Evolutionary conservation across 2,888 invertebrate species (phyloP), one percentile per base, ranked within the genome.

Genomic region (Cyrtodaria siliqua): DNA sequence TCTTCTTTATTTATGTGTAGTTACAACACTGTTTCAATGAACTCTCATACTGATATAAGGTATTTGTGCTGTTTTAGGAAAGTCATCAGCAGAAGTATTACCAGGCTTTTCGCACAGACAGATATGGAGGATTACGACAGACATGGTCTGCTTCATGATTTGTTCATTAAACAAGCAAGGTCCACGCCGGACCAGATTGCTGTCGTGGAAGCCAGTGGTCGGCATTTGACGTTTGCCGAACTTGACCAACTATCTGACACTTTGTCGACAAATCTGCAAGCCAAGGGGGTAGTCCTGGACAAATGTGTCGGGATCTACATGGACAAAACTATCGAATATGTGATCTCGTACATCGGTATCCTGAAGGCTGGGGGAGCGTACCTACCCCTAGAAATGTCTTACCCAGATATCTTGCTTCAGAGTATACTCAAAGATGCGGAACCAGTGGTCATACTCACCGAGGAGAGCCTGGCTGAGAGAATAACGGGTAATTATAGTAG

Each of bases 311-410:
- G 91, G 29, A 93, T 93, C 53, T 93, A 90, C 80, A 89, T 93
- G 89, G 90, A 92, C 61, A 91, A 91, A 78, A 86, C 88, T 55
- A 79, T 92, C 12, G 91, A 92, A 67, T 93, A 90, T 76, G 87
- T 89, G 23, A 74, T 93, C 20, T 69, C 92, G 3, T 93, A 93
- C 68, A 92, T 93, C 64, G 92, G 92, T 16, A 92, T 92, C 20
- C 85, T 93, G 12, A 92, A 91, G 85, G 92, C 93, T 49, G 93
- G 93, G 20, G 93, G 91, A 9, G 93, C 93, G 6, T 93, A 93
- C 73, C 77, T 93, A 38, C 93, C 93, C 0, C 76, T 93, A 26
- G 93, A 93, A 83, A 89, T 93, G 18, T 89, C 91, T 4, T 93
- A 93, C 66, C 93, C 93, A 3, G 68, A 82, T 8, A 68, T 86